These are phyloP conservation scores for Troides oblongomaculatus DNA, from an alignment of 2,888 invertebrate genomes.

Conservation along the genomic window DNA sequence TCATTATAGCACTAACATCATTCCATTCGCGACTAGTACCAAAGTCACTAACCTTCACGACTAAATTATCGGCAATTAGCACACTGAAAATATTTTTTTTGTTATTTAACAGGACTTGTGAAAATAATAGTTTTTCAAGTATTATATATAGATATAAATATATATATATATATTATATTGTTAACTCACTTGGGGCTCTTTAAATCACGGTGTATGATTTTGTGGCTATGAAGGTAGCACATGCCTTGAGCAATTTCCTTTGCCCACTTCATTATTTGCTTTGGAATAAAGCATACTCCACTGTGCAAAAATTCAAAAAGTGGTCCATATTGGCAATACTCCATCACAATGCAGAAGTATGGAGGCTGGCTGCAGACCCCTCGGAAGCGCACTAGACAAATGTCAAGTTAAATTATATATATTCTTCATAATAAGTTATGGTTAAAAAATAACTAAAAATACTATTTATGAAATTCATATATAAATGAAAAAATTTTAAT, in stretches of 20 bases:
- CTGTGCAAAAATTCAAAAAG: constrained; percentile 93
- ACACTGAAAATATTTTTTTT: constrained; percentile 80
- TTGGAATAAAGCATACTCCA: constrained; percentile 91
- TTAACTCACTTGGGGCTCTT: constrained; percentile 98
- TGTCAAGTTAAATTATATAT: background rate
- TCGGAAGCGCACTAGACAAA: constrained; percentile 80
- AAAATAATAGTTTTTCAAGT: too few species aligned
- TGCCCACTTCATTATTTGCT: constrained; percentile 93
- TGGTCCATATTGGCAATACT: constrained; percentile 97
- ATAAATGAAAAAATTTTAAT: too few species aligned
- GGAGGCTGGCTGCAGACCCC: constrained; percentile 97
- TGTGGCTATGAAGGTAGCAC: constrained; percentile 96
- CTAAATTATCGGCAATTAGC: constrained; percentile 88
- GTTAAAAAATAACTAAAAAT: background rate
- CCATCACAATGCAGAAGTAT: constrained; percentile 98
- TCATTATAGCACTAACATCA: constrained; percentile 96
- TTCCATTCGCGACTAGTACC: constrained; percentile 97
- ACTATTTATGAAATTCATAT: too few species aligned
- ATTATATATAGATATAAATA: too few species aligned
- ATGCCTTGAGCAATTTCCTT: constrained; percentile 97
- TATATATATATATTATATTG: background rate
- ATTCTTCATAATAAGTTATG: background rate
- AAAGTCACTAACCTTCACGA: constrained; percentile 98
- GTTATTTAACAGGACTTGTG: too few species aligned
- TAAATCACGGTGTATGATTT: constrained; percentile 98